A percentile compares a stretch with the other conserved stretches of the same genome.
phyloP scores from a whole-genome alignment of 2,888 invertebrate species.

The Saturnia pavonia region DNA sequence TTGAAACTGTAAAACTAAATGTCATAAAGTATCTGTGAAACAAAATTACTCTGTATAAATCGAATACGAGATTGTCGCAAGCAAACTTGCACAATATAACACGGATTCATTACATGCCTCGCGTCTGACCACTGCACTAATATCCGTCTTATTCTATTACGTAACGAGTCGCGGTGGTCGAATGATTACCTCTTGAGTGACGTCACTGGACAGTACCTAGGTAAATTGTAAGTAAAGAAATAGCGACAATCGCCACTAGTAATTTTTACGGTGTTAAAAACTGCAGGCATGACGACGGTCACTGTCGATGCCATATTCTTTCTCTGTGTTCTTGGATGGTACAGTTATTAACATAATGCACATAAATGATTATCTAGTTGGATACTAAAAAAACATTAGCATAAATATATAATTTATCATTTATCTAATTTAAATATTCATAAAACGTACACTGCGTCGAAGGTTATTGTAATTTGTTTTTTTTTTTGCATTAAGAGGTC shows the following conservation, averaged over 20 bases:
- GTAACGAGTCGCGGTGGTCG: not conserved
- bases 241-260: not conserved
- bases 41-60: not conserved
- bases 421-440: too few relatives aligned
- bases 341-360: too few relatives aligned
- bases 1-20: too few relatives aligned
- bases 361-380: too few relatives aligned
- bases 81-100: not conserved
- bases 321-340: too few relatives aligned
- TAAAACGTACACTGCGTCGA: too few relatives aligned
- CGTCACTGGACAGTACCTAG: not conserved
- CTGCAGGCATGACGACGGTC: not conserved
- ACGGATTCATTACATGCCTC: constrained; percentile 6
- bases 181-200: not conserved
- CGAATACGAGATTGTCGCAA: constrained; percentile 10
- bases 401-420: too few relatives aligned
- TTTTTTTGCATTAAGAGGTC: too few relatives aligned
- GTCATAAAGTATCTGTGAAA: not conserved
- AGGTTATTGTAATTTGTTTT: too few relatives aligned
- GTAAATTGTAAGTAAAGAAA: not conserved
- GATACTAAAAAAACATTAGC: too few relatives aligned
- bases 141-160: constrained; percentile 4
- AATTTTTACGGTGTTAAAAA: not conserved
- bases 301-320: not conserved
- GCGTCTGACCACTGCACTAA: constrained; percentile 13